phyloP scores from a whole-genome alignment of 2,888 invertebrate genomes.

The Diarsia mendica region DNA sequence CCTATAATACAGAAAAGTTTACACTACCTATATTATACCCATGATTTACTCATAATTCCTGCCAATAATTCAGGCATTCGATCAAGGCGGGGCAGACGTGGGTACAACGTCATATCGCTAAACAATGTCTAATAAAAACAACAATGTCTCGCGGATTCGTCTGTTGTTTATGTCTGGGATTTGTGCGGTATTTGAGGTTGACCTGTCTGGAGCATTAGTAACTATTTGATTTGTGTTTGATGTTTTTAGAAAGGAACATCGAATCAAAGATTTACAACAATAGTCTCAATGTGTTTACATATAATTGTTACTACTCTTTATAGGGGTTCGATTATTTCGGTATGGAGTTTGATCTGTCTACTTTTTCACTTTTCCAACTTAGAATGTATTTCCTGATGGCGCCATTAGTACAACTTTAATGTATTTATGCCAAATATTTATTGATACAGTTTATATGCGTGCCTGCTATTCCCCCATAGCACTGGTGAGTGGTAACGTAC shows the following conservation, averaged over 20 bases:
- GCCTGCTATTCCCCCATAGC: not conserved
- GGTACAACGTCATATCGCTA: constrained; percentile 36
- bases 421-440: not conserved
- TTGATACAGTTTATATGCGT: not conserved
- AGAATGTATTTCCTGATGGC: not conserved
- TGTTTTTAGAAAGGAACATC: constrained; percentile 13
- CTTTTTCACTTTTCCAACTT: not conserved
- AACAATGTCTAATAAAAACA: constrained; percentile 46
- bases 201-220: not conserved
- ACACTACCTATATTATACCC: not conserved
- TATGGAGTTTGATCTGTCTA: not conserved
- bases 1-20: not conserved
- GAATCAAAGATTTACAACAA: not conserved
- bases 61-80: not conserved
- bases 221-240: constrained; percentile 24
- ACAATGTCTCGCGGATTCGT: constrained; percentile 19
- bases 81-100: not conserved
- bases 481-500: no score
- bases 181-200: constrained; percentile 8
- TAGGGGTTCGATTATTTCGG: not conserved
- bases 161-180: constrained; percentile 53
- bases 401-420: not conserved
- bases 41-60: not conserved
- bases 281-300: not conserved
- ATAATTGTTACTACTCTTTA: not conserved